Percentiles rank a stretch among this genome's conserved stretches.
Evolutionary conservation across 2,113 vertebrate genomes (phyloP).

Genomic region (Lamprologus callipterus): DNA sequence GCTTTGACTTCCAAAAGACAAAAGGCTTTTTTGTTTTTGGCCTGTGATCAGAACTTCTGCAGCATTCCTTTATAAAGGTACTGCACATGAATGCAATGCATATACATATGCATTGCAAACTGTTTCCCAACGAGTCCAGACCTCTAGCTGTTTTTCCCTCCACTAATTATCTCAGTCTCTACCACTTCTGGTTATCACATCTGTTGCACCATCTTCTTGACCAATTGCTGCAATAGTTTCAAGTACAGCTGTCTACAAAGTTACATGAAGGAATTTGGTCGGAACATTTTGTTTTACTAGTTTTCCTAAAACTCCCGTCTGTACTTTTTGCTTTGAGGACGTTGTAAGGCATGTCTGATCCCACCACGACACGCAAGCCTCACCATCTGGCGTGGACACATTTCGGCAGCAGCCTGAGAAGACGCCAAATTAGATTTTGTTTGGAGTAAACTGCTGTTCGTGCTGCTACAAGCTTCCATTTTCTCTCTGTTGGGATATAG

Average conservation of each 20-base stretch:
- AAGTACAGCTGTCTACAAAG: background rate
- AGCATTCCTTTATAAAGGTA: background rate
- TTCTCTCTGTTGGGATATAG: conserved; percentile 16
- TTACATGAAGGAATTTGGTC: background rate
- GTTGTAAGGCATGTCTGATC: conserved; percentile 3
- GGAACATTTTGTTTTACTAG: background rate
- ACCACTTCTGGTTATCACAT: background rate
- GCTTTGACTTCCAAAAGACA: background rate
- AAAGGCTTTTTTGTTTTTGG: background rate
- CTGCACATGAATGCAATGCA: background rate
- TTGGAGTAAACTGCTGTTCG: conserved; percentile 12
- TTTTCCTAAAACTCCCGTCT: background rate
- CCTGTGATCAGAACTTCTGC: background rate
- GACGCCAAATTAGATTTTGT: conserved; percentile 29
- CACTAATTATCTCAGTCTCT: background rate
- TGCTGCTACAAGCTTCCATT: conserved; percentile 14
- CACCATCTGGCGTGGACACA: conserved; percentile 39
- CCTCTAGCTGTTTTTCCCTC: background rate
- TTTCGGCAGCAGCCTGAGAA: conserved; percentile 36
- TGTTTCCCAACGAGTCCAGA: background rate
- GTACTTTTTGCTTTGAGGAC: conserved; percentile 2
- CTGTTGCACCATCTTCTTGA: background rate
- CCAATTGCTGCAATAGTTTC: background rate
- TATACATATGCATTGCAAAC: background rate
- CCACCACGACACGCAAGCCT: conserved; percentile 2